Base-by-base conservation (phyloP, 2,797 vertebrate species). In the Chelmon rostratus region DNA sequence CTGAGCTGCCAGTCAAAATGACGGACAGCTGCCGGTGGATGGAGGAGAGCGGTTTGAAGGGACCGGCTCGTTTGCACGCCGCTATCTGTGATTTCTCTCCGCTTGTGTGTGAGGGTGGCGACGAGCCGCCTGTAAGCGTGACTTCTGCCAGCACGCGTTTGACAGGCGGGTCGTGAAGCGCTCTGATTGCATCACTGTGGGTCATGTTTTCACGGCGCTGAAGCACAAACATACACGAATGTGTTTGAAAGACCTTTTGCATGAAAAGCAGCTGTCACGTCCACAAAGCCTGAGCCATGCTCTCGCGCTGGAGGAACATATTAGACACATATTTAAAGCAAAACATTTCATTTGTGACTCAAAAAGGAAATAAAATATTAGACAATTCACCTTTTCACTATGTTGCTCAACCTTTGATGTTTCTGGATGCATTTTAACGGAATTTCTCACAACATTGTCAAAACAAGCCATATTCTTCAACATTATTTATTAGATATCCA, bases 1-100 rank as follows among this genome's bases (percentile, higher is more conserved):
- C 91, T 87, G 89, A 88, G 91, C 86, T 76, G 92, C 52, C 94
- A 90, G 5, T 94, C 92, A 94, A 16, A 21, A 49, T 94, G 94
- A 94, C 23, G 76, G 92, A 90, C 87, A 68, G 92, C 79, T 80
- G 78, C 68, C 28, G 25, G 71, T 37, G 82, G 88, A 73, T 73
- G 86, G 78, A 86, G 81, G 74, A 67, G 83, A 71, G 76, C 44
- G 46, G 77, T 76, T 82, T 71, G 83, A 88, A 85, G 78, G 68
- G 81, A 81, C 75, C 56, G 18, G 44, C 73, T 82, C 23, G n/a
- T 74, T 68, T 61, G 81, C 73, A 37, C 76, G n/a, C 61, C 13
- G 77, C 61, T 79, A 18, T 65, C 74, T 78, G 61, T 66, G 76
- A 79, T 57, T 74, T 56, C 54, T 73, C 42, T 67, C 18, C 11